A percentile compares a stretch with the other conserved stretches of the same genome.
Conservation (phyloP, 2,113 vertebrate genomes). For the Setophaga petechia region DNA sequence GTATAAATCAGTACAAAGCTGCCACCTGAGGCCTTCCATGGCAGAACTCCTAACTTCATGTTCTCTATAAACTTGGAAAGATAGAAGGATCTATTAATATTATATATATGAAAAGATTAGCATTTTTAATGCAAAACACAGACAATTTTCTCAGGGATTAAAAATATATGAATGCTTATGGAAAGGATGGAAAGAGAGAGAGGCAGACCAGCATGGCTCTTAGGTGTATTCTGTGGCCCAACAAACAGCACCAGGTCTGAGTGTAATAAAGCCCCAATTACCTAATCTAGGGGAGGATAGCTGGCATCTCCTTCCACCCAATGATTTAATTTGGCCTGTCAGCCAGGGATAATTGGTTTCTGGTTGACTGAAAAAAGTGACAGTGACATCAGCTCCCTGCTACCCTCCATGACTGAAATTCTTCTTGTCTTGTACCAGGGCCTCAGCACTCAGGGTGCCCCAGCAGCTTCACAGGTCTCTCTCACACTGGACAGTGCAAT, state of each 20-base stretch:
- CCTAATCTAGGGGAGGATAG: not conserved
- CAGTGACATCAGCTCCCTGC: constrained; percentile 58
- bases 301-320: not conserved
- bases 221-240: not conserved
- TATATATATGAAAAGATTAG: not conserved
- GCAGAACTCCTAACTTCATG: not conserved
- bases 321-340: constrained; percentile 52
- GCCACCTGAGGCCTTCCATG: not conserved
- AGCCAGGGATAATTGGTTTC: constrained; percentile 58
- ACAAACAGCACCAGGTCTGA: not conserved
- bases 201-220: not conserved
- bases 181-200: not conserved
- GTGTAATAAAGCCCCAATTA: not conserved
- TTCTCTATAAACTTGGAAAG: not conserved
- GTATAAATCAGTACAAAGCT: not conserved
- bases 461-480: not conserved
- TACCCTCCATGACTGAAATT: constrained; percentile 47
- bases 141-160: not conserved
- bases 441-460: not conserved
- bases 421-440: not conserved
- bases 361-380: constrained; percentile 48
- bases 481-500: not conserved
- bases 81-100: not conserved
- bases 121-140: not conserved
- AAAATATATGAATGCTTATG: not conserved